phyloP scores from a whole-genome alignment of 2,888 invertebrate genomes.

The Limulus polyphemus region DNA sequence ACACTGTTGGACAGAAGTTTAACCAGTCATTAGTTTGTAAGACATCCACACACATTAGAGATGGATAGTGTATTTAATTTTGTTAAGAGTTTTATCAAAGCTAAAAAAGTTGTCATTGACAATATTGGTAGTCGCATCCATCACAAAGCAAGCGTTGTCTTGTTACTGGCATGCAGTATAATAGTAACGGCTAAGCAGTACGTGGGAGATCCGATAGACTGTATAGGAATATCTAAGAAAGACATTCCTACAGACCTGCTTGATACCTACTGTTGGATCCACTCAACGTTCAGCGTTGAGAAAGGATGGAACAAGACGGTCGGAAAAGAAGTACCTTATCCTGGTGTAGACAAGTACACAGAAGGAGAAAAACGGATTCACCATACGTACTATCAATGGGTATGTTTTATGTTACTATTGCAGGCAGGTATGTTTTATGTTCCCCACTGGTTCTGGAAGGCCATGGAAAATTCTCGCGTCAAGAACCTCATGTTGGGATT shows the following conservation, averaged over 20 bases:
- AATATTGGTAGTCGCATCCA: constrained; percentile 78
- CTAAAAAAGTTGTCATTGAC: constrained; percentile 72
- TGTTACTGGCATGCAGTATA: constrained; percentile 69
- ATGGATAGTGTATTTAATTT: constrained; percentile 82
- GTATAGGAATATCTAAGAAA: constrained; percentile 62
- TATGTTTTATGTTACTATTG: constrained; percentile 28
- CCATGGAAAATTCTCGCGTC: constrained; percentile 19
- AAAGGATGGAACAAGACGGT: constrained; percentile 25
- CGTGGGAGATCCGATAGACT: constrained; percentile 82
- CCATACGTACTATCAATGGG: constrained; percentile 30
- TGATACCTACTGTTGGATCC: constrained; percentile 81
- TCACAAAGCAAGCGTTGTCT: constrained; percentile 73
- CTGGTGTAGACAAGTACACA: constrained; percentile 50
- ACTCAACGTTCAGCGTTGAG: constrained; percentile 82
- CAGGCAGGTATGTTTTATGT: constrained; percentile 29
- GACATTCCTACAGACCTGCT: constrained; percentile 48
- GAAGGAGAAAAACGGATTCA: constrained; percentile 23
- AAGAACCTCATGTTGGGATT: constrained; percentile 18
- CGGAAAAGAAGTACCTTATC: constrained; percentile 57
- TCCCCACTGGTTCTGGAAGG: constrained; percentile 26
- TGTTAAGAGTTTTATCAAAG: constrained; percentile 68
- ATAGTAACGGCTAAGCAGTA: constrained; percentile 82
- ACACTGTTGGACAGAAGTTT: too few species aligned
- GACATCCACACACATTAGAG: too few species aligned
- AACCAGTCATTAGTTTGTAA: too few species aligned